Conservation (phyloP, 2,113 vertebrate genomes). For the Amphiprion ocellaris region DNA sequence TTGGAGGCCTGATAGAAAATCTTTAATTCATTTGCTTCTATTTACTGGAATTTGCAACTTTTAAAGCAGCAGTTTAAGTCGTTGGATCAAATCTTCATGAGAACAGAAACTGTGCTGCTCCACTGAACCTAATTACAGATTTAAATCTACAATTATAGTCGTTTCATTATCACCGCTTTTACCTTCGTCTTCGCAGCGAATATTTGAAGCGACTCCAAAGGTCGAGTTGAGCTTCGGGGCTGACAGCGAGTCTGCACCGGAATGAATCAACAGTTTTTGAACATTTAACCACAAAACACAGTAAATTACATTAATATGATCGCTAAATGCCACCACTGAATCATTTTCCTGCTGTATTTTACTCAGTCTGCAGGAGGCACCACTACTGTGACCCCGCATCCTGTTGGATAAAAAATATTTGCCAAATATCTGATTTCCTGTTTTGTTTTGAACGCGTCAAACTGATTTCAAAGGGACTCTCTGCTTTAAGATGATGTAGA, state of each 20-base stretch:
- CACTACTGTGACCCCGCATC: not conserved
- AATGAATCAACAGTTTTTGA: too few species aligned
- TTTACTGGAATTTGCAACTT: too few species aligned
- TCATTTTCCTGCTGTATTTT: too few species aligned
- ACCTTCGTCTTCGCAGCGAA: not conserved
- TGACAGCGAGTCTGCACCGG: not conserved
- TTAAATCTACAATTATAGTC: not conserved
- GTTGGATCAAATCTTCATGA: not conserved
- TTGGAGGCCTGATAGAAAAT: constrained; percentile 1
- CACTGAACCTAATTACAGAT: not conserved
- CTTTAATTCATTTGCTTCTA: not conserved
- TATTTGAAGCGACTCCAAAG: not conserved
- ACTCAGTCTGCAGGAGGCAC: not conserved
- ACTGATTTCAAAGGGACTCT: not conserved
- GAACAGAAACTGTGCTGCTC: not conserved
- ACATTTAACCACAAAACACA: too few species aligned
- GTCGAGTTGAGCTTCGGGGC: not conserved
- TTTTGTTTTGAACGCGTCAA: not conserved
- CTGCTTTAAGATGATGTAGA: not conserved
- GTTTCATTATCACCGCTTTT: too few species aligned
- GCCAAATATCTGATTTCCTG: too few species aligned
- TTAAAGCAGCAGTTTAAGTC: not conserved
- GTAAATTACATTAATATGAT: too few species aligned
- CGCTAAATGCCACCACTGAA: too few species aligned
- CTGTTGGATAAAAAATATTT: not conserved